These are phyloP conservation scores for Drosophila paucipuncta DNA, from an alignment of 2,888 invertebrate species.

Conservation along the genomic window DNA sequence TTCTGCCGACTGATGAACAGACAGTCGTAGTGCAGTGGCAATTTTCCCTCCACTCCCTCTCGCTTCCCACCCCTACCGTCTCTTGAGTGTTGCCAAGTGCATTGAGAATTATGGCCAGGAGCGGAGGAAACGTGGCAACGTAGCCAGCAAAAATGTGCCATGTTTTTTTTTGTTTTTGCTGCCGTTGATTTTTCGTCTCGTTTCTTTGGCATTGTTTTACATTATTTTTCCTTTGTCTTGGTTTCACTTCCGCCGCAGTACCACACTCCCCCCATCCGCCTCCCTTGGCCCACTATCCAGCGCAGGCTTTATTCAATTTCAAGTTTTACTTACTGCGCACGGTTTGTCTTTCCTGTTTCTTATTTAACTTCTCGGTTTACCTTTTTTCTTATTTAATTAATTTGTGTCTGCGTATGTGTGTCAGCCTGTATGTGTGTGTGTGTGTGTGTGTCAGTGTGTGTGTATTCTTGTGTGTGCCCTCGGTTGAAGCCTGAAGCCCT, in stretches of 20 bases:
- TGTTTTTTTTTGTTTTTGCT: conserved; percentile 28
- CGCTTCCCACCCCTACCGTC: not conserved
- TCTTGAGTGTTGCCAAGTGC: conserved; percentile 49
- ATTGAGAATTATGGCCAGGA: conserved; percentile 39
- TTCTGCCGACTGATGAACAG: conserved; percentile 18
- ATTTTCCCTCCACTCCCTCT: not conserved
- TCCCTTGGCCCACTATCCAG: not conserved
- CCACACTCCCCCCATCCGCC: not conserved
- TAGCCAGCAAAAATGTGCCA: conserved; percentile 5
- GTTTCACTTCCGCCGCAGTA: conserved; percentile 36
- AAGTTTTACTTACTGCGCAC: conserved; percentile 74
- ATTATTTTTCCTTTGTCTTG: conserved; percentile 59
- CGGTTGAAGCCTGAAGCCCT: conserved; percentile 46
- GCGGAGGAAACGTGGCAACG: not conserved
- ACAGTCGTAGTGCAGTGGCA: not conserved
- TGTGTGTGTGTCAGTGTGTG: conserved; percentile 18
- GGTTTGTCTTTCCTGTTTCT: conserved; percentile 77
- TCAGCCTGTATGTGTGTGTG: conserved; percentile 5
- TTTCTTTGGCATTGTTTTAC: conserved; percentile 64
- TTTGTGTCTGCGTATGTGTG: conserved; percentile 59
- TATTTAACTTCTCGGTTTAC: conserved; percentile 81
- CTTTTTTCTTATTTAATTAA: conserved; percentile 81
- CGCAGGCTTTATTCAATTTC: conserved; percentile 77
- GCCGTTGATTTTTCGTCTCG: conserved; percentile 47
- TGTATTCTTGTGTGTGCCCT: conserved; percentile 14